Evolutionary conservation across 2,888 invertebrate species (phyloP), one percentile per base, ranked within the genome.

Genomic region (Copidosoma aretas): DNA sequence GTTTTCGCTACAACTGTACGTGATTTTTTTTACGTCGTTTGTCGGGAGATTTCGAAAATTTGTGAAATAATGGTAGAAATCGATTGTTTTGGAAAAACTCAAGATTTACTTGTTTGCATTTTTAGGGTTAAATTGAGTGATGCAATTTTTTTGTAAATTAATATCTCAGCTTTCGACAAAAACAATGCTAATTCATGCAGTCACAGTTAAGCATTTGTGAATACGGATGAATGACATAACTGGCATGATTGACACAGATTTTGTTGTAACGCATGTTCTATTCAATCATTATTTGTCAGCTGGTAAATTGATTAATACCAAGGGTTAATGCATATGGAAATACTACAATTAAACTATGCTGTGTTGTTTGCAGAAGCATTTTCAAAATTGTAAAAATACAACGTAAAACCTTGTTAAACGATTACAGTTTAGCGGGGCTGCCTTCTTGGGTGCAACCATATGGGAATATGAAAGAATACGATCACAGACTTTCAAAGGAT

Each of bases 381-480:
- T 32, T 32, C 32, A 32, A 32, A 32, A 32, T 32, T 32, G 32
- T 32, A 32, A 32, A 32, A 32, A 32, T 32, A 5, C 8, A 32
- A 32, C 8, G 8, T 32, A 32, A 58, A 56, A 51, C 51, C 41
- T 62, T 68, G 3, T 61, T 54, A 61, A 64, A 56, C 46, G 57
- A 60, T 80, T 80, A 39, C 75, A 92, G 92, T 89, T 93, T 75
- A 87, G 89, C 78, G 84, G 91, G 57, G 87, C 89, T 21, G 91
- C 91, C 79, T 88, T 94, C 79, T 86, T 88, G 32, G 91, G 91
- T 21, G 92, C 93, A 75, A 88, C 93, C 21, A 90, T 97, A 73
- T 93, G 93, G 92, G 93, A 96, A 83, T 96, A 97, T 86, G 97
- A 97, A 84, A 88, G 83, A 67, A 80, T 87, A 74, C 78, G 87